A percentile compares a stretch with the other conserved stretches of the same genome.
These are phyloP conservation scores for Pedicia rivosa DNA, from an alignment of 2,888 invertebrate genomes.

Conservation along the genomic window DNA sequence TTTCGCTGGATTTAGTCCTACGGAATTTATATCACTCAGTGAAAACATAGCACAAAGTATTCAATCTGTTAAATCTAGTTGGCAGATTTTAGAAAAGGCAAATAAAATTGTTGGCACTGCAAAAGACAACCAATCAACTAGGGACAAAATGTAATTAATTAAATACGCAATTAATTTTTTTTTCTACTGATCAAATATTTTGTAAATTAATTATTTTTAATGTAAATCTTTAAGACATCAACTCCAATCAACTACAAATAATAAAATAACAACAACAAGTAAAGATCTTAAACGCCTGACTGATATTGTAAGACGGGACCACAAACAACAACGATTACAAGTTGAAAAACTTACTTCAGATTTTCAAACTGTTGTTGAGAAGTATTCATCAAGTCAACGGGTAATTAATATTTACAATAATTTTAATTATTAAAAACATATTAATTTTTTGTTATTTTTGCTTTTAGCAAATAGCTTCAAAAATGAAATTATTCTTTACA, in stretches of 20 bases:
- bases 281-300: constrained; percentile 56
- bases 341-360: constrained; percentile 69
- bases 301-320: constrained; percentile 48
- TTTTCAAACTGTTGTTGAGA: constrained; percentile 62
- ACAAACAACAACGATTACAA: constrained; percentile 68
- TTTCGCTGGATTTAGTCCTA: constrained; percentile 52
- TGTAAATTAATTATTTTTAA: no score
- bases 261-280: constrained; percentile 54
- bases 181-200: constrained; percentile 1
- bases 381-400: constrained; percentile 65
- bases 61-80: constrained; percentile 57
- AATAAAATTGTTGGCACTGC: constrained; percentile 58
- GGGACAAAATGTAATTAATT: constrained; percentile 42
- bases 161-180: neutral
- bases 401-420: no score
- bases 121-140: constrained; percentile 50
- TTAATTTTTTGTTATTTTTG: no score
- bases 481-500: constrained; percentile 41
- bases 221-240: constrained; percentile 52
- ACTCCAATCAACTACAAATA: constrained; percentile 58
- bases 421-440: no score
- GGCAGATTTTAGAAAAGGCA: constrained; percentile 54
- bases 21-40: constrained; percentile 60
- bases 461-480: constrained; percentile 51
- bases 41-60: constrained; percentile 71